Evolutionary conservation across 2,113 vertebrate genomes (phyloP).

Genomic region (Neolamprologus toae): DNA sequence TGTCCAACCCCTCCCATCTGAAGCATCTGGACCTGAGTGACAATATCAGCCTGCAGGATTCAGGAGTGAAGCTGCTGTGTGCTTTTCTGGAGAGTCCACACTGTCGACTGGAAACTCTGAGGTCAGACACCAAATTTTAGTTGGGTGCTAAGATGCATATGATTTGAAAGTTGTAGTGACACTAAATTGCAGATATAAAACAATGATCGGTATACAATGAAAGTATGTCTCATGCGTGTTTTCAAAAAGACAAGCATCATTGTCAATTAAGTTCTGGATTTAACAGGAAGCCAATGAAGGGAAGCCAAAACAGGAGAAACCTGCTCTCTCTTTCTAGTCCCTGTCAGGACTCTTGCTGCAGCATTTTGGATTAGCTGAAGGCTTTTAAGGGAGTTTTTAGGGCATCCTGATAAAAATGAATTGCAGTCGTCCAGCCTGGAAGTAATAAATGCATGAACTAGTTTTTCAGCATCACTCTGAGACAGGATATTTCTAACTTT

Average conservation of each 20-base stretch:
- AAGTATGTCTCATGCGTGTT: accelerated
- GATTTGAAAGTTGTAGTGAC: neutral
- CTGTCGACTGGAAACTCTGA: neutral
- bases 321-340: neutral
- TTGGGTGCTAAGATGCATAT: neutral
- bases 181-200: neutral
- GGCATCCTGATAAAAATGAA: accelerated
- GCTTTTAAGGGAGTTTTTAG: neutral
- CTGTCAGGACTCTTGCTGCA: neutral
- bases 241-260: neutral
- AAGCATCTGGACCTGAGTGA: neutral
- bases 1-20: neutral
- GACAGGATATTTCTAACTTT: too few relatives aligned
- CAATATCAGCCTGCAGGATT: neutral
- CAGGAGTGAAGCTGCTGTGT: neutral
- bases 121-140: neutral
- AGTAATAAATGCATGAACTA: too few relatives aligned
- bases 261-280: neutral
- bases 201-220: accelerated
- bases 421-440: neutral
- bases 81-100: neutral
- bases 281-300: neutral
- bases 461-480: too few relatives aligned
- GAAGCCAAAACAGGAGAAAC: accelerated
- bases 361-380: accelerated